phyloP scores from a whole-genome alignment of 1,140 invertebrate genomes.

The Eulimnadia texana region DNA sequence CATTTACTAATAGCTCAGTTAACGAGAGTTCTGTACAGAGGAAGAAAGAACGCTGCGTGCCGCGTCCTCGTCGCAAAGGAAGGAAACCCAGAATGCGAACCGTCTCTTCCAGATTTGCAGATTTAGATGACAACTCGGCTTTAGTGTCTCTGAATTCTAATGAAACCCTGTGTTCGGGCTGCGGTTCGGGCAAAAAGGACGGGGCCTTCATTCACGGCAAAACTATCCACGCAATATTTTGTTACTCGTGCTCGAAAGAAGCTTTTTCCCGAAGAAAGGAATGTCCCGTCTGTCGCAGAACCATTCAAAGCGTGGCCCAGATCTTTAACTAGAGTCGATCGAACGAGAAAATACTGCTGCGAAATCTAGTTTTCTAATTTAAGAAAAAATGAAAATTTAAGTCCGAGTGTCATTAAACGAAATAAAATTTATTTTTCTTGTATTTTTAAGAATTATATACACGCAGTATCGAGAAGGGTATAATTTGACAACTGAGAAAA shows the following conservation, averaged over 20 bases:
- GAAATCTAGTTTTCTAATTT: no score
- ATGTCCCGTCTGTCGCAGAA: neutral
- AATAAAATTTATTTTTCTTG: no score
- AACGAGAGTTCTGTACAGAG: neutral
- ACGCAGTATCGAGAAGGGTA: no score
- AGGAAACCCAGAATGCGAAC: neutral
- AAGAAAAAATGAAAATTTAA: no score
- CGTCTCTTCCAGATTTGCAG: neutral
- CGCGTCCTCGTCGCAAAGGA: neutral
- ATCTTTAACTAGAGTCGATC: neutral
- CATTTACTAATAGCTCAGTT: neutral
- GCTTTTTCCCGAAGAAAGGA: neutral
- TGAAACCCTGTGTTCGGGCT: neutral
- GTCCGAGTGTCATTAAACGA: no score
- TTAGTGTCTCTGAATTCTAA: neutral
- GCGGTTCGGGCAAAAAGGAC: neutral
- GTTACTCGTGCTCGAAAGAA: neutral
- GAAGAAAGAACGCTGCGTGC: neutral
- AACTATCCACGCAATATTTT: neutral
- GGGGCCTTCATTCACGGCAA: neutral
- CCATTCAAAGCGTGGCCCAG: neutral
- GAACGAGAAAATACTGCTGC: no score
- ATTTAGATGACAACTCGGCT: neutral
- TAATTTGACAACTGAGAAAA: no score
- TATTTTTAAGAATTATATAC: no score